These are phyloP conservation scores for Rallus limicola DNA, from an alignment of 2,113 vertebrate genomes.

Conservation along the genomic window DNA sequence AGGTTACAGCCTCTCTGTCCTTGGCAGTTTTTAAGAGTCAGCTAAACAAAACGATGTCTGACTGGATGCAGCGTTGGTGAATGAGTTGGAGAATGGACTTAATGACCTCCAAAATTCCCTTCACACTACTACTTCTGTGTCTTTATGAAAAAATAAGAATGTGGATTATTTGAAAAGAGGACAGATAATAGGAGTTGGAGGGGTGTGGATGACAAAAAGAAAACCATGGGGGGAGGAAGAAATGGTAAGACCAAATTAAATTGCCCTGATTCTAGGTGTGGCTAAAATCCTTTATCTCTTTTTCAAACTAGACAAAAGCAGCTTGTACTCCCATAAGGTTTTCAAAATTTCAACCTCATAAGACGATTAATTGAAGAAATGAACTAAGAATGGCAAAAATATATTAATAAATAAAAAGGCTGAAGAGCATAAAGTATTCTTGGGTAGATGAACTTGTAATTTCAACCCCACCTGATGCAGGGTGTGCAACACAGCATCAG, in stretches of 20 bases:
- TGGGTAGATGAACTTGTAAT: background rate
- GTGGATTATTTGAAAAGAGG: background rate
- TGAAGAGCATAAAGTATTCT: background rate
- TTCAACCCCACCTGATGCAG: background rate
- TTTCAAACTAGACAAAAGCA: background rate
- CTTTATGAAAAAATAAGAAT: background rate
- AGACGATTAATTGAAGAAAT: background rate
- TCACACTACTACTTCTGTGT: background rate
- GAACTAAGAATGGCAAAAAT: background rate
- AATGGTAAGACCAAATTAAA: background rate
- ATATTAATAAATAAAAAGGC: background rate
- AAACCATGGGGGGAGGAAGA: fast-evolving
- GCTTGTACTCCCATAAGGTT: background rate
- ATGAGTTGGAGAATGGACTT: background rate
- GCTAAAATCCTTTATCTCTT: background rate
- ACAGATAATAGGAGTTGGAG: background rate
- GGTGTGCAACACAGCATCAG: background rate
- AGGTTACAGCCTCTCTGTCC: background rate
- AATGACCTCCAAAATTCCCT: background rate
- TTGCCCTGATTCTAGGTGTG: background rate
- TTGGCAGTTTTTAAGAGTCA: background rate
- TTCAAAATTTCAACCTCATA: background rate
- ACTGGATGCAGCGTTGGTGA: background rate
- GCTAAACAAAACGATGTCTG: background rate
- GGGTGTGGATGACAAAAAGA: background rate